Evolutionary conservation across 2,797 vertebrate genomes (phyloP), one percentile per base, ranked within the genome.

Genomic region (Microctenopoma stevenorrisi): DNA sequence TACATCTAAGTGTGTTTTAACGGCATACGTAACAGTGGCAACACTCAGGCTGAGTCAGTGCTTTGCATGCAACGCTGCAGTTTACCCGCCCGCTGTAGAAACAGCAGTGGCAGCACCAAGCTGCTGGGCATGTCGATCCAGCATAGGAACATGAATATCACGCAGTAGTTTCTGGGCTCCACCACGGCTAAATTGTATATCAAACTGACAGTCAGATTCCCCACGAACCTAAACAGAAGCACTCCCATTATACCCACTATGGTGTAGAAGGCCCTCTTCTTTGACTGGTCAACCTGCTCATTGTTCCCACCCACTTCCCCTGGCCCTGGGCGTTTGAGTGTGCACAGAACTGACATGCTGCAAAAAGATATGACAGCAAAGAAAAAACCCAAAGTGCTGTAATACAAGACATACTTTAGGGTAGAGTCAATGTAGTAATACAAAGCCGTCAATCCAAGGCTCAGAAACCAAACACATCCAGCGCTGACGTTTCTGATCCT

Each of bases 91-190:
- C 65, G 66, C 4, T 81, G 75, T 1, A 84, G 62, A 18, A 76
- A 78, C 16, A 84, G 37, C 46, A 84, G 61, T 4, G 71, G 74
- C 18, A 75, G 18, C 26, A 76, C 43, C 28, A 75, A 7, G 13
- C 28, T 64, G 47, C 58, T 61, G 22, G 75, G 82, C 12, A 76
- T 0, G 0, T 30, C 7, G 0, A 73, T 44, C 68, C 71, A 84
- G 10, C n/a, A 0, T 0, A 7, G 1, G 3, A 2, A 4, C 1
- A 33, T 0, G 0, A 22, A 0, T 28, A 33, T 0, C 16, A 52
- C 0, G 33, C 81, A 83, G 0, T 0, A 0, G 0, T 28, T 15
- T 3, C 0, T 2, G 0, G 0, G 0, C 0, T 1, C 5, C 0
- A 52, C 5, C 9, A 7, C 5, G n/a, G 0, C 0, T 2, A 0